Percentiles rank a stretch among this genome's conserved stretches.
Conservation (phyloP, 2,888 invertebrate genomes). For the Synergus japonicus region DNA sequence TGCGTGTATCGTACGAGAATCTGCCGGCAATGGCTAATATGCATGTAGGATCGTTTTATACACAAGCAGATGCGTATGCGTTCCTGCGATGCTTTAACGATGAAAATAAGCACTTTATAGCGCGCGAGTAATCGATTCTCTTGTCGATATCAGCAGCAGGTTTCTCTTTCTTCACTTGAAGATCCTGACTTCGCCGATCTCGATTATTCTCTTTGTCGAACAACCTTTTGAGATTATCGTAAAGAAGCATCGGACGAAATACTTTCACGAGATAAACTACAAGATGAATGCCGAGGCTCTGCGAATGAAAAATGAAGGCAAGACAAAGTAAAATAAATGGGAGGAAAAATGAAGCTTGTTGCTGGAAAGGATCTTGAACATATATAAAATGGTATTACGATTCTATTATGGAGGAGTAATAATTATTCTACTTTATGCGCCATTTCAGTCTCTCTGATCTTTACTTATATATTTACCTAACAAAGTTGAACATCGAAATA, state of each 20-base stretch:
- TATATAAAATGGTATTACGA: neutral
- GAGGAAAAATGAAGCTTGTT: neutral
- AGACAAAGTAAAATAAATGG: neutral
- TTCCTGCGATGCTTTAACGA: neutral
- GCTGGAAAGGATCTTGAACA: neutral
- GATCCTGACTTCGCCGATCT: conserved; percentile 29
- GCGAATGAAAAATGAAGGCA: no score
- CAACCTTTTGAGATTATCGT: conserved; percentile 22
- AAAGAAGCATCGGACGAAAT: conserved; percentile 21
- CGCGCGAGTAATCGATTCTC: conserved; percentile 8
- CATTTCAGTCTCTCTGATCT: neutral
- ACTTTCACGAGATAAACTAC: conserved; percentile 28
- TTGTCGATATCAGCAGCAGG: conserved; percentile 34
- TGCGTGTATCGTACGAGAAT: conserved; percentile 59
- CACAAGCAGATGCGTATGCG: conserved; percentile 15
- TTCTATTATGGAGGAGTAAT: neutral
- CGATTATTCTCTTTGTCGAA: conserved; percentile 22
- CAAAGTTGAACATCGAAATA: conserved; percentile 19
- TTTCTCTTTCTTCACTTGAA: conserved; percentile 31
- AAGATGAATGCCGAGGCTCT: neutral
- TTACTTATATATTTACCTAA: neutral
- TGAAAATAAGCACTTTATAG: conserved; percentile 38
- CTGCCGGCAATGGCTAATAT: conserved; percentile 58
- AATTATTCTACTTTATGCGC: conserved; percentile 1
- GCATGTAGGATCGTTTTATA: conserved; percentile 44